Percentiles rank a stretch among this genome's conserved stretches.
Evolutionary conservation across 2,113 vertebrate species (phyloP).

Genomic region (Albula goreensis): DNA sequence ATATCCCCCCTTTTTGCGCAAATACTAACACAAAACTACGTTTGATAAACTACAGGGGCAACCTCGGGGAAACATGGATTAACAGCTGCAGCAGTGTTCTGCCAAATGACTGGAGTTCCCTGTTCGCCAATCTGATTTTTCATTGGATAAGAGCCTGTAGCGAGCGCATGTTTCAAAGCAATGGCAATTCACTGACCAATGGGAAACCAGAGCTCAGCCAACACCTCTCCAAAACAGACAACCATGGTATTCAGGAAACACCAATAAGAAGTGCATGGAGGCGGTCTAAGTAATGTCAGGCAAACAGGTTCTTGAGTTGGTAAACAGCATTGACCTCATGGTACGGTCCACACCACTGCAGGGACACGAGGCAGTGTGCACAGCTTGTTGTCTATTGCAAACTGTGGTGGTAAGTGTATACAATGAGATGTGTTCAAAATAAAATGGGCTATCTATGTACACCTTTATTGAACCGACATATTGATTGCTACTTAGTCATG

Average conservation of each 20-base stretch:
- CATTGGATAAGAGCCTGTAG: background rate
- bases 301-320: conserved; percentile 37
- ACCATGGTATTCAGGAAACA: background rate
- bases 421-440: background rate
- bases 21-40: no score
- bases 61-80: background rate
- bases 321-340: conserved; percentile 41
- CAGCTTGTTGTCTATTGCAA: background rate
- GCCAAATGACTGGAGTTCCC: background rate
- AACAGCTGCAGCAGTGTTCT: background rate
- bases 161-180: background rate
- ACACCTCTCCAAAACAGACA: background rate
- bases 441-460: background rate
- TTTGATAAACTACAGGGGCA: no score
- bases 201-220: background rate
- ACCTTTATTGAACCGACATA: background rate
- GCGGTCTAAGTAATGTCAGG: background rate
- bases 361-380: background rate
- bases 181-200: conserved; percentile 2
- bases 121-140: background rate
- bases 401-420: conserved; percentile 20
- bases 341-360: background rate
- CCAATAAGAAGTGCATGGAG: conserved; percentile 21
- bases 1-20: no score
- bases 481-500: background rate